Base-by-base conservation (phyloP, 2,888 invertebrate species). In the Sycophila texana region DNA sequence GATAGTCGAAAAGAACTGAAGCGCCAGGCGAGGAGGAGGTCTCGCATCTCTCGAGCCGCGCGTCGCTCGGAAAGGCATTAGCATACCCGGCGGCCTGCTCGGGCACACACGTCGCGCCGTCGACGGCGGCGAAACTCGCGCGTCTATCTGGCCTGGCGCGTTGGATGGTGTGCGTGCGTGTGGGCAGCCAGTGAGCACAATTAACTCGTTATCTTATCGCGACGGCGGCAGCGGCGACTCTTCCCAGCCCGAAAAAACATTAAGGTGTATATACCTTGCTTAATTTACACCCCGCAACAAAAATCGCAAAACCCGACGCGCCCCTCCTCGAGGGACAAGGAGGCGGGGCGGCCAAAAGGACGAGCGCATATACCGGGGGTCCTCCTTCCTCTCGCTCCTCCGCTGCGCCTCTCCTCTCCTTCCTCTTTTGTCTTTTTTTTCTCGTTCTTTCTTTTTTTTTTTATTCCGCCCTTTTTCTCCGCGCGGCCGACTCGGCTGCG, bases 171-270 rank as follows among this genome's bases (percentile, higher is more conserved):
- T 57, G 47, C 16, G 89, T 87, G 88, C 88, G 89, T 89, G 89
- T 89, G 89, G 88, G 89, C 89, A 89, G 85, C 85, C 87, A 87
- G 88, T 87, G 88, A 87, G 89, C 89, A 90, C 90, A 90, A 90
- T 90, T 90, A 90, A 90, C 90, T 90, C 89, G 90, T 90, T 89
- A 90, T 90, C 90, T 90, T 90, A 90, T 90, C 90, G 89, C 85
- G 85, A 80, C 80, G 84, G 72, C 53, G 75, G 84, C 74, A 73
- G 79, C 80, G 78, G 78, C 79, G 72, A 73, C 51, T 71, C 55
- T 73, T 67, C 68, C 18, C 20, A 51, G 55, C 58, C 58, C 57
- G 49, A 74, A 74, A 39, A 88, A 89, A 89, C 89, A 88, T 88
- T 88, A 88, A 89, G 87, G 89, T 86, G 89, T 89, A 88, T 88